Evolutionary conservation across 37 sponge, comb jelly and placozoan species (phyloP), one percentile per base, ranked within the genome.

Genomic region (Agelas oroides): DNA sequence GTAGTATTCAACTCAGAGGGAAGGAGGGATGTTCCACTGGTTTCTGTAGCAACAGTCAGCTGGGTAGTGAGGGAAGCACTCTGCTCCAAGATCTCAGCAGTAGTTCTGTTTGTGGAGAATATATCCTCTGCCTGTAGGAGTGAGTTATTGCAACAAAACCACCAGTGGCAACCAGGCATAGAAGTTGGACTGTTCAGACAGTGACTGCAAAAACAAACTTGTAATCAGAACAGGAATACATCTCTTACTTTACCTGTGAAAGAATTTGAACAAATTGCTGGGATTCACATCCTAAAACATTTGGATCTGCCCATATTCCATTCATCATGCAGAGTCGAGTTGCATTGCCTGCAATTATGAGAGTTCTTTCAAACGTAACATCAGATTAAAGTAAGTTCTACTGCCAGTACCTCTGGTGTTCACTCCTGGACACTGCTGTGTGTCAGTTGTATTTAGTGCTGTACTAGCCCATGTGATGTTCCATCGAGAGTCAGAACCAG

Each of bases 341-440:
- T 18, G 79, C 79, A 14, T 5, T 78, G 17, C 79, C 68, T n/a
- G n/a, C n/a, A n/a, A n/a, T n/a, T n/a, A n/a, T n/a, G n/a, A n/a
- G n/a, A n/a, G n/a, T n/a, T n/a, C n/a, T n/a, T n/a, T n/a, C n/a
- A n/a, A n/a, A n/a, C n/a, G n/a, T n/a, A n/a, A n/a, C n/a, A n/a
- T n/a, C n/a, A n/a, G n/a, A n/a, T n/a, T n/a, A n/a, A n/a, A n/a
- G n/a, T n/a, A n/a, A n/a, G n/a, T n/a, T n/a, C n/a, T 12, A 3
- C 46, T 8, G 8, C 8, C 3, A 46, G 6, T 19, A 24, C 27
- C 20, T 41, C 20, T 24, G 25, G 79, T 27, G 6, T 69, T 56
- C 20, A 68, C 57, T 54, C 73, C 83, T 31, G 83, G 83, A 59
- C 83, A 83, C 28, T 35, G 73, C 52, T 83, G 74, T 21, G 41